Evolutionary conservation across 2,888 invertebrate genomes (phyloP).

Genomic region (Patella ulyssiponensis): DNA sequence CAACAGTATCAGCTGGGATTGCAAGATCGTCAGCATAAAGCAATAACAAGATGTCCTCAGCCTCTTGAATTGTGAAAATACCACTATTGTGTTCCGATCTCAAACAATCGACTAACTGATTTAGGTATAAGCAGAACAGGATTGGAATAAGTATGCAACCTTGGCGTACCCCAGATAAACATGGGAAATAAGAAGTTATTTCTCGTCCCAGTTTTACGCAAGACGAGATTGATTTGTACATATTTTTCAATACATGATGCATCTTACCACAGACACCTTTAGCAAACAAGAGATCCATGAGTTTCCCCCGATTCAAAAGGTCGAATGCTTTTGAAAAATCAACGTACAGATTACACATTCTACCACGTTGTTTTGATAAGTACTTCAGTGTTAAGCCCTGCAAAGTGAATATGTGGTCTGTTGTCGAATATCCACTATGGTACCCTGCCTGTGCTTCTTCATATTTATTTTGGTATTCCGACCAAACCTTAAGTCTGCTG

Average conservation of each 20-base stretch:
- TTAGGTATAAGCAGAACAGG: not conserved
- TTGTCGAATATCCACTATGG: not conserved
- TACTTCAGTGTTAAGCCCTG: too few species aligned
- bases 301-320: too few species aligned
- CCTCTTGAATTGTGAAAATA: not conserved
- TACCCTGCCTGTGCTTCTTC: not conserved
- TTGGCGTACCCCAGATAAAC: not conserved
- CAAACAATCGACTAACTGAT: not conserved
- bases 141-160: not conserved
- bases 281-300: not conserved
- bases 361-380: too few species aligned
- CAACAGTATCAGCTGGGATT: not conserved
- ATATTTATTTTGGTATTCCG: not conserved
- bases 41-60: not conserved
- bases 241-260: not conserved
- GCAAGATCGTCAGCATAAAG: not conserved
- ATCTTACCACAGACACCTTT: not conserved
- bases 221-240: not conserved
- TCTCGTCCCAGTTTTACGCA: too few species aligned
- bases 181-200: not conserved
- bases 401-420: constrained; percentile 4
- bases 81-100: not conserved
- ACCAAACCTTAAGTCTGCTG: not conserved
- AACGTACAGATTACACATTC: too few species aligned
- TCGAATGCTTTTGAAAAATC: too few species aligned